Evolutionary conservation across 2,113 vertebrate species (phyloP).

Genomic region (Pterophyllum scalare): DNA sequence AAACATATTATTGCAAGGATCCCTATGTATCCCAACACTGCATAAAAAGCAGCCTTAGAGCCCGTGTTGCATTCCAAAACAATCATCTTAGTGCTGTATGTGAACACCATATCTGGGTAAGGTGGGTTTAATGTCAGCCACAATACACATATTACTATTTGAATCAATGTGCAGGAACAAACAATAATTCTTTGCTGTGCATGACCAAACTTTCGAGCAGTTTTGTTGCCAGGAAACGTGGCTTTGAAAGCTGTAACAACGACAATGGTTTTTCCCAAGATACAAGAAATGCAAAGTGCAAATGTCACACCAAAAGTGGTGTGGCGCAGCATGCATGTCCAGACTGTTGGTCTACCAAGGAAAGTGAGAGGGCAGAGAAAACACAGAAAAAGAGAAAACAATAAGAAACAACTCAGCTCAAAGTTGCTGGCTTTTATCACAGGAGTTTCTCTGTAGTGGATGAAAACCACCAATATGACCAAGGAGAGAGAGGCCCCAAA

Average conservation of each 20-base stretch:
- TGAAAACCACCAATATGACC: constrained; percentile 60
- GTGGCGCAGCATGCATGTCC: too few species aligned
- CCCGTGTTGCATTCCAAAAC: constrained; percentile 80
- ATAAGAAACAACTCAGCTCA: too few species aligned
- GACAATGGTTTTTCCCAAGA: constrained; percentile 76
- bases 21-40: constrained; percentile 78
- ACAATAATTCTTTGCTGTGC: constrained; percentile 66
- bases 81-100: constrained; percentile 72
- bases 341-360: too few species aligned
- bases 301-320: constrained; percentile 76
- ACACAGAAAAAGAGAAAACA: too few species aligned
- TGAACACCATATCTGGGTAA: constrained; percentile 72
- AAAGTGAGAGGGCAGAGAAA: too few species aligned
- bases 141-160: too few species aligned
- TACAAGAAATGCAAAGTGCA: constrained; percentile 76
- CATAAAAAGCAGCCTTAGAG: constrained; percentile 75
- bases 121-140: constrained; percentile 4
- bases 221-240: constrained; percentile 62
- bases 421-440: constrained; percentile 76
- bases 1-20: constrained; percentile 70
- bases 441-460: constrained; percentile 68
- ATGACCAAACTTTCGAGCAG: constrained; percentile 61
- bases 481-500: constrained; percentile 64
- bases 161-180: too few species aligned
- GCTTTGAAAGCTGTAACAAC: constrained; percentile 74